Conservation (phyloP, 2,113 vertebrate species). For the Eonycteris spelaea region DNA sequence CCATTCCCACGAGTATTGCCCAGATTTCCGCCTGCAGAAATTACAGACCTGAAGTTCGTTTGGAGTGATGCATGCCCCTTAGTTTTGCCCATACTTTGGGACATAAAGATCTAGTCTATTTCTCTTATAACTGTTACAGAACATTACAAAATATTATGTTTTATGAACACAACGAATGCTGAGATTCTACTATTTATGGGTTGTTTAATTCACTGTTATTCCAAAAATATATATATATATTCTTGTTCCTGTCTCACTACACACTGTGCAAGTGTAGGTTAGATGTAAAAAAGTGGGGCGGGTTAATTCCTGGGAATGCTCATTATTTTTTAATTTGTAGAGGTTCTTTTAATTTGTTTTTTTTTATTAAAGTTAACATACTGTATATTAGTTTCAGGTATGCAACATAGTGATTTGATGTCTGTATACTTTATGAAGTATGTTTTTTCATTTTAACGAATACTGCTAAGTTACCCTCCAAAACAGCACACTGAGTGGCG, state of each 20-base stretch:
- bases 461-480: too few species aligned
- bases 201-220: neutral
- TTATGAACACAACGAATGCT: neutral
- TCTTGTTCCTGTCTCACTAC: neutral
- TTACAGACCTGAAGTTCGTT: neutral
- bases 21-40: neutral
- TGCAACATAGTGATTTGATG: neutral
- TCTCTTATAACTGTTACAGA: neutral
- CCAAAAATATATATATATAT: neutral
- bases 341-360: neutral
- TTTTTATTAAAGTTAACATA: neutral
- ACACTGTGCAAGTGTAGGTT: neutral
- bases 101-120: neutral
- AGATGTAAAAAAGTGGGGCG: neutral
- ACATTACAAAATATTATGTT: too few species aligned
- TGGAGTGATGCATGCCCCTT: neutral
- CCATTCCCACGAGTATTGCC: neutral
- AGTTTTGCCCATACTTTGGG: neutral
- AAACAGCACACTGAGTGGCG: neutral
- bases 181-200: neutral
- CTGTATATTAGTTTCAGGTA: neutral
- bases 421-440: neutral
- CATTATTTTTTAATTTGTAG: neutral
- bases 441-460: neutral
- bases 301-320: neutral